Conservation (phyloP, 2,888 invertebrate species). For the Corbicula japonica region DNA sequence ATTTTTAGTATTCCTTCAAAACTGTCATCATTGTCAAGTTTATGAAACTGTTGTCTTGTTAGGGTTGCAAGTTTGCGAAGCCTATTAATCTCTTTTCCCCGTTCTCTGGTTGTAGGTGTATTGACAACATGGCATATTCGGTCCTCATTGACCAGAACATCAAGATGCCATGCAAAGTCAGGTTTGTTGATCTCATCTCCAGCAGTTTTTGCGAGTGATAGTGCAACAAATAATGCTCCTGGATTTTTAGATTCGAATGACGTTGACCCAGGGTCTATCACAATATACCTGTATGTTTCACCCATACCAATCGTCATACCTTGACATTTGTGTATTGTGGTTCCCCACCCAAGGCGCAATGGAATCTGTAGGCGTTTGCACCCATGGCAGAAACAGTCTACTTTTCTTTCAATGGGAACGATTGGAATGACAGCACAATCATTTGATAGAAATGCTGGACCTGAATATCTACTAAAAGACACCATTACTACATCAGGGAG, state of each 20-base stretch:
- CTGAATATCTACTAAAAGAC: slow-evolving; percentile 55
- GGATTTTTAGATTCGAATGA: slow-evolving; percentile 61
- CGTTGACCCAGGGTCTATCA: slow-evolving; percentile 45
- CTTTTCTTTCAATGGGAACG: slow-evolving; percentile 52
- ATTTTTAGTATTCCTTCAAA: too few species aligned
- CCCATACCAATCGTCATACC: slow-evolving; percentile 60
- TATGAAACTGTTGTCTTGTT: background rate
- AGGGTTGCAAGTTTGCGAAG: background rate
- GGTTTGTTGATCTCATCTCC: slow-evolving; percentile 37
- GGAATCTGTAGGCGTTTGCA: slow-evolving; percentile 60
- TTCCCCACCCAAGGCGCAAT: slow-evolving; percentile 59
- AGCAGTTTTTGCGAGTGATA: slow-evolving; percentile 57
- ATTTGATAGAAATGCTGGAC: slow-evolving; percentile 48
- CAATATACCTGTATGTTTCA: slow-evolving; percentile 37
- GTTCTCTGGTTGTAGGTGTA: slow-evolving; percentile 41
- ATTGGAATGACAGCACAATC: slow-evolving; percentile 53
- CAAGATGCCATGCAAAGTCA: slow-evolving; percentile 65
- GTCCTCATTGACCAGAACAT: slow-evolving; percentile 53
- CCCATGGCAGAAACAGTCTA: slow-evolving; percentile 50
- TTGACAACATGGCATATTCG: slow-evolving; percentile 52
- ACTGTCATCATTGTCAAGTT: slow-evolving; percentile 9
- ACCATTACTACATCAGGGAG: slow-evolving; percentile 68
- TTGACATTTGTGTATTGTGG: slow-evolving; percentile 59
- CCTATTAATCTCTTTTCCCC: slow-evolving; percentile 35
- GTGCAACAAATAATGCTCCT: slow-evolving; percentile 63